These are phyloP conservation scores for Oligia fasciuncula DNA, from an alignment of 2,888 invertebrate genomes.

Conservation along the genomic window DNA sequence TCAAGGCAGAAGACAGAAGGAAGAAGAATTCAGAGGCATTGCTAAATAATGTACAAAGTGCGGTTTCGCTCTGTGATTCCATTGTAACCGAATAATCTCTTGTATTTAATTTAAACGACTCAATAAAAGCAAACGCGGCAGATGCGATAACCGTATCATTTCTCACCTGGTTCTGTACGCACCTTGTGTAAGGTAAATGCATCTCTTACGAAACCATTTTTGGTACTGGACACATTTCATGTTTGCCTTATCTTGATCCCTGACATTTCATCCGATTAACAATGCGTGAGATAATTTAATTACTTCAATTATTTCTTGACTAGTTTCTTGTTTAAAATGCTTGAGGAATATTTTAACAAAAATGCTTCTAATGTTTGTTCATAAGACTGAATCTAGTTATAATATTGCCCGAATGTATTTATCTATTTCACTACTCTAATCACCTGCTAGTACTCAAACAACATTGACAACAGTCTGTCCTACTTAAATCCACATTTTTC, in stretches of 20 bases:
- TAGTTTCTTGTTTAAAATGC: constrained; percentile 15
- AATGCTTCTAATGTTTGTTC: constrained; percentile 1
- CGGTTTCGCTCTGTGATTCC: constrained; percentile 32
- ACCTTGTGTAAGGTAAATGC: constrained; percentile 75
- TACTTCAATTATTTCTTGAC: constrained; percentile 31
- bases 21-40: constrained; percentile 32
- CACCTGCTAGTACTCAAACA: neutral
- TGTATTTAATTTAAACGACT: constrained; percentile 40
- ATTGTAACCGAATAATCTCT: constrained; percentile 37
- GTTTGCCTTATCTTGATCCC: constrained; percentile 75
- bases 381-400: constrained; percentile 1
- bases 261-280: constrained; percentile 69
- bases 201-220: constrained; percentile 73
- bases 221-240: constrained; percentile 74
- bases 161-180: constrained; percentile 77
- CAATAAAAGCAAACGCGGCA: constrained; percentile 68
- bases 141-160: constrained; percentile 71
- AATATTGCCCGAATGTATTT: constrained; percentile 8
- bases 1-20: too few species aligned
- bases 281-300: constrained; percentile 57
- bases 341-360: neutral
- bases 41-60: constrained; percentile 28
- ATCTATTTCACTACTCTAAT: neutral
- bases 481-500: constrained; percentile 1
- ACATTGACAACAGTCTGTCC: constrained; percentile 2